Evolutionary conservation across 2,888 invertebrate genomes (phyloP).

Genomic region (Prenolepis imparis): DNA sequence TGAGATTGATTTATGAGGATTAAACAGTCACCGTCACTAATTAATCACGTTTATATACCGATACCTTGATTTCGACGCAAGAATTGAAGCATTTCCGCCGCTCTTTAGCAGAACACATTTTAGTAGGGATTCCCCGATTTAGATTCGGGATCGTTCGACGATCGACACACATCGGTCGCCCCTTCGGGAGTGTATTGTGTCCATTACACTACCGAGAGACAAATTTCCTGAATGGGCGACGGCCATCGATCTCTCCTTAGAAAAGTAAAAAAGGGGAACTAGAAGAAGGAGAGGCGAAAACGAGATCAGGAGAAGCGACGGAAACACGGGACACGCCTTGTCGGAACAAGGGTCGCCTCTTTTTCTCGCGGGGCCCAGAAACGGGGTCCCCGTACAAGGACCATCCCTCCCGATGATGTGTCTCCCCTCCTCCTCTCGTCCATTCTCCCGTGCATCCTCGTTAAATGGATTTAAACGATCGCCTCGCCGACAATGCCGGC

Average conservation of each 20-base stretch:
- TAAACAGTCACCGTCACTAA: not conserved
- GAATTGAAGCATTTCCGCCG: conserved; percentile 18
- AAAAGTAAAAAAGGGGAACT: conserved; percentile 49
- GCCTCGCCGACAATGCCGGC: conserved; percentile 69
- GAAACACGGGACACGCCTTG: conserved; percentile 79
- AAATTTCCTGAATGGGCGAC: conserved; percentile 69
- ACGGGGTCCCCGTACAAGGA: conserved; percentile 50
- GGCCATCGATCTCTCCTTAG: conserved; percentile 72
- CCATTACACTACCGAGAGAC: conserved; percentile 47
- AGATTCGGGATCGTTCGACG: not conserved
- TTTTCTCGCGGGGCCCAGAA: conserved; percentile 63
- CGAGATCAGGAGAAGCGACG: conserved; percentile 65
- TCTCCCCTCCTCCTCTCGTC: not conserved
- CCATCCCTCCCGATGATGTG: conserved; percentile 59
- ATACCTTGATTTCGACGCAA: conserved; percentile 6
- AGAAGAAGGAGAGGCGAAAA: conserved; percentile 54
- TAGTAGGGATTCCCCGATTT: not conserved
- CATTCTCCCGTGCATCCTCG: conserved; percentile 55
- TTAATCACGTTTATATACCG: not conserved
- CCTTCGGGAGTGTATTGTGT: conserved; percentile 21
- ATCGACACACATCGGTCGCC: conserved; percentile 36
- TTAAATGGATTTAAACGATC: conserved; percentile 81
- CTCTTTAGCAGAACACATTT: not conserved
- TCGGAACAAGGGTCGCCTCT: conserved; percentile 64
- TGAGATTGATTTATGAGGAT: not conserved